Evolutionary conservation across 2,888 invertebrate genomes (phyloP), one percentile per base, ranked within the genome.

Genomic region (Exephanes ischioxanthus): DNA sequence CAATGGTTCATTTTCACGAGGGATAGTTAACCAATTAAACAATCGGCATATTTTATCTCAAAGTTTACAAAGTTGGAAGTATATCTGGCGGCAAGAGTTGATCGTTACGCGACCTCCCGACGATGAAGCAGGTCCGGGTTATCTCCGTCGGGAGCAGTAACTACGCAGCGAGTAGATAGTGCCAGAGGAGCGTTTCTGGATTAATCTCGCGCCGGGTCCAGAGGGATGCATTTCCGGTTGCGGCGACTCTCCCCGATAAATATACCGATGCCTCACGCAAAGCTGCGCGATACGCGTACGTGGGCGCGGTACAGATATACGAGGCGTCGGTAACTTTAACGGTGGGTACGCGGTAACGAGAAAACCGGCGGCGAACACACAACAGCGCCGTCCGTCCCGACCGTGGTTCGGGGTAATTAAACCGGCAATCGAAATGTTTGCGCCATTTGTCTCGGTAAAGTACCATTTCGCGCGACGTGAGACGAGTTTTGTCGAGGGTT

Each of bases 191-290:
- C 41, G 55, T 84, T 67, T 68, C 41, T 19, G 72, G 80, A 68
- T 77, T 81, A 78, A 61, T 78, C 67, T 45, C 33, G 37, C 30
- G 58, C 67, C 41, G 33, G 55, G 73, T 81, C 68, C 84, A 58
- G 51, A 33, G 84, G 84, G 81, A 81, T 77, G 77, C 78, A 63
- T 80, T 84, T 80, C 80, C 71, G 79, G 76, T 80, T 77, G 72
- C 70, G 76, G 63, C 55, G 70, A 79, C 73, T 79, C 73, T 79
- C 26, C 67, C 45, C 75, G 79, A 83, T 79, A 75, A 70, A 83
- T 75, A 73, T 70, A 51, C 30, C 53, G 58, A 19, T 45, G 48
- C 51, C 45, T 48, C 16, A 14, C 26, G 37, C 51, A 51, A 22
- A 80, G 9, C 33, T 48, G 48, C n/a, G 7, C 37, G 51, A 33